phyloP scores from a whole-genome alignment of 2,888 invertebrate genomes.

The Synergus japonicus region DNA sequence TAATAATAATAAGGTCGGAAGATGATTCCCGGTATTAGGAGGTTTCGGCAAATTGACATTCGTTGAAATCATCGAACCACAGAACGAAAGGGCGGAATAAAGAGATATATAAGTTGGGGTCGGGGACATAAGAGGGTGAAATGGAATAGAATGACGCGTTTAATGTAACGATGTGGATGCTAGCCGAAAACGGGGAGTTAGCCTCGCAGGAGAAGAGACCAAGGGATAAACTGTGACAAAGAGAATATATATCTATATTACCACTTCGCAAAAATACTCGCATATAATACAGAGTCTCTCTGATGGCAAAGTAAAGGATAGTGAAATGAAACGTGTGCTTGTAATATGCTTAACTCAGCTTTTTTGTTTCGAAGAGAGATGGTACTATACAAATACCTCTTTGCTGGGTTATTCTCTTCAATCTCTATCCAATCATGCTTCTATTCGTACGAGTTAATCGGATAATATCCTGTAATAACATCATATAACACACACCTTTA shows the following conservation, averaged over 20 bases:
- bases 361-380: conserved; percentile 42
- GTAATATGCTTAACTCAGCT: conserved; percentile 46
- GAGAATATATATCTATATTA: conserved; percentile 10
- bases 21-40: conserved; percentile 43
- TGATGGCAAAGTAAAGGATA: conserved; percentile 52
- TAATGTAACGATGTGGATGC: conserved; percentile 52
- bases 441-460: not conserved
- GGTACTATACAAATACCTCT: conserved; percentile 41
- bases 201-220: conserved; percentile 24
- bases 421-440: not conserved
- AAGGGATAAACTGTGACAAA: conserved; percentile 23
- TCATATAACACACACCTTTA: not conserved
- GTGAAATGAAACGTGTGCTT: conserved; percentile 47
- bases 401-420: conserved; percentile 45
- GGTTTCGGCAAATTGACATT: conserved; percentile 41
- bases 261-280: conserved; percentile 40
- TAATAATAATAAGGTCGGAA: conserved; percentile 43
- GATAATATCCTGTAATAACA: not conserved
- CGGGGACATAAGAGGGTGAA: conserved; percentile 42
- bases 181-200: conserved; percentile 45
- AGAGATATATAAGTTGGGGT: conserved; percentile 40
- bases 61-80: conserved; percentile 38
- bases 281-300: conserved; percentile 44
- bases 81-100: conserved; percentile 45
- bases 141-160: conserved; percentile 54